phyloP scores from a whole-genome alignment of 2,113 vertebrate genomes.

The Pygoscelis antarcticus region DNA sequence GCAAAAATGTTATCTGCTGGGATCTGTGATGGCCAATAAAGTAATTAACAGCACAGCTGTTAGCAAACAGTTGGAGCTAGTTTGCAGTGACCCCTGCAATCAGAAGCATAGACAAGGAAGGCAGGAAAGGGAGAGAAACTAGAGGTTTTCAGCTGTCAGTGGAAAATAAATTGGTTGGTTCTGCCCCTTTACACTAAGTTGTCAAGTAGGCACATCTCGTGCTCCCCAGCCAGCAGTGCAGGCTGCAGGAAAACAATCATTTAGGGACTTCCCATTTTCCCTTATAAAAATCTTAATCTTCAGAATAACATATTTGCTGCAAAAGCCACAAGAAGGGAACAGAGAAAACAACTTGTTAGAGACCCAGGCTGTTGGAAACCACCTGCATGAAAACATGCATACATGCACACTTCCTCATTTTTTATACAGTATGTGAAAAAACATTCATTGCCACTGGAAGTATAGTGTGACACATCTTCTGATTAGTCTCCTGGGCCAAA shows the following conservation, averaged over 20 bases:
- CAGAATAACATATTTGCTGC: neutral
- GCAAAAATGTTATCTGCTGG: neutral
- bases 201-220: neutral
- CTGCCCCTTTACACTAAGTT: neutral
- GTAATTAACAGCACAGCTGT: neutral
- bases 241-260: neutral
- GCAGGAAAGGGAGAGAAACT: neutral
- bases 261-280: neutral
- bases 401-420: neutral
- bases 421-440: neutral
- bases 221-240: neutral
- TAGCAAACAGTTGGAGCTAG: neutral
- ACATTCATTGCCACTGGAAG: neutral
- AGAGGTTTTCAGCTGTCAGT: neutral
- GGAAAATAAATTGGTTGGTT: constrained; percentile 21
- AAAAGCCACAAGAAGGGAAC: neutral
- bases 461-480: neutral
- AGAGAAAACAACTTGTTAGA: neutral
- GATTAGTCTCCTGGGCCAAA: neutral
- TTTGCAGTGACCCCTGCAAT: neutral
- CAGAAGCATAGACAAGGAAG: neutral
- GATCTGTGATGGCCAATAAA: neutral
- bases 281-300: neutral
- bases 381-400: neutral
- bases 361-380: neutral